Percentiles rank a stretch among this genome's conserved stretches.
phyloP scores from a whole-genome alignment of 2,888 invertebrate species.

The Microchrysa polita region DNA sequence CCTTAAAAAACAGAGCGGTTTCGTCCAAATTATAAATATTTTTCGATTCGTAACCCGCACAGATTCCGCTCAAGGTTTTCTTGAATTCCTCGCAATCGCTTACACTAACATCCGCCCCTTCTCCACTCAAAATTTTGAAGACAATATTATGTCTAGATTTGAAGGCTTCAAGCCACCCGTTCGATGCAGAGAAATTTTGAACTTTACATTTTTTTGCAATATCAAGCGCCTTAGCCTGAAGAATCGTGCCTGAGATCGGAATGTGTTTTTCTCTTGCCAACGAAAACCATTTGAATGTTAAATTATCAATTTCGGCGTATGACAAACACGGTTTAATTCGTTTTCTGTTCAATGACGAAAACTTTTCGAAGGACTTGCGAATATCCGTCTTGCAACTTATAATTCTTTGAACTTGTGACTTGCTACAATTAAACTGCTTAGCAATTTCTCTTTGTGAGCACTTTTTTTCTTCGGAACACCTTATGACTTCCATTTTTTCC shows the following conservation, averaged over 20 bases:
- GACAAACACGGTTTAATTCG: background rate
- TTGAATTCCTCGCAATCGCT: background rate
- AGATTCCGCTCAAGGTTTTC: background rate
- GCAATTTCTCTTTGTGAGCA: background rate
- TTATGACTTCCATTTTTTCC: background rate
- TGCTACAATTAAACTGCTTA: background rate
- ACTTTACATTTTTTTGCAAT: background rate
- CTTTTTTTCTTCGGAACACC: background rate
- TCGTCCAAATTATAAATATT: conserved; percentile 4
- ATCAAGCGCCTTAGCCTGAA: background rate
- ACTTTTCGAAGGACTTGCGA: background rate
- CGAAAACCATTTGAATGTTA: background rate
- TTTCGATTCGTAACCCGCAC: background rate
- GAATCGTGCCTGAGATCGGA: background rate
- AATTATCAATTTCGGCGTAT: background rate
- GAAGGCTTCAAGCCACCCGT: background rate
- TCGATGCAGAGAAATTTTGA: background rate
- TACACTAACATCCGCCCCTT: background rate
- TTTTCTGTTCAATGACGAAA: background rate
- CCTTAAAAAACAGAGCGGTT: background rate
- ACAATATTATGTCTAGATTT: background rate
- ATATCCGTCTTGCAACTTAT: background rate
- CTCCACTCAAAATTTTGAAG: background rate
- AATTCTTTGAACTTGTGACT: background rate
- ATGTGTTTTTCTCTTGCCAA: background rate